A percentile compares a stretch with the other conserved stretches of the same genome.
Conservation (phyloP, 2,888 invertebrate genomes). For the Apeira syringaria region DNA sequence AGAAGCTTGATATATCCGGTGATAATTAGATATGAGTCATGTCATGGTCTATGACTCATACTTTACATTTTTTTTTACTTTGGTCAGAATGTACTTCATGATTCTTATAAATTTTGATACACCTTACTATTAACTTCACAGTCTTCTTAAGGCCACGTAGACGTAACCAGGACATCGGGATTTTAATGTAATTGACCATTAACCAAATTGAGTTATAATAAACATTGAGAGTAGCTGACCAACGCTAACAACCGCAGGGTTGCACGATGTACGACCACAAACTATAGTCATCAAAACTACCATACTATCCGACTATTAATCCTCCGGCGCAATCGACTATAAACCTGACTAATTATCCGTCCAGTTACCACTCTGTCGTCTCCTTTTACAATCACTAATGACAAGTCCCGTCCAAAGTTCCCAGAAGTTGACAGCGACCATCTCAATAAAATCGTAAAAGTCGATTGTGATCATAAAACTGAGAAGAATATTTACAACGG, state of each 20-base stretch:
- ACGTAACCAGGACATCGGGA: too few relatives aligned
- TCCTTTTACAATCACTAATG: slow-evolving; percentile 73
- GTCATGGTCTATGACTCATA: too few relatives aligned
- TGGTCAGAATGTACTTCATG: too few relatives aligned
- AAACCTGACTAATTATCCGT: slow-evolving; percentile 60
- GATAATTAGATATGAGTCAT: too few relatives aligned
- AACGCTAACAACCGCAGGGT: slow-evolving; percentile 9
- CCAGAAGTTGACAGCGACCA: slow-evolving; percentile 72
- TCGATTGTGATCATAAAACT: slow-evolving; percentile 69
- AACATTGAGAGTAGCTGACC: slow-evolving; percentile 8
- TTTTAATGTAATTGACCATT: too few relatives aligned
- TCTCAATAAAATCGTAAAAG: slow-evolving; percentile 74
- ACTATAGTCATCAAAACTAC: slow-evolving; percentile 33
- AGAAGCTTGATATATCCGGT: too few relatives aligned
- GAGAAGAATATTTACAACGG: slow-evolving; percentile 44
- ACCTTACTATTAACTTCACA: too few relatives aligned
- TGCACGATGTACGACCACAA: slow-evolving; percentile 8
- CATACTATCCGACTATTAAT: slow-evolving; percentile 26
- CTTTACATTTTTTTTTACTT: too few relatives aligned
- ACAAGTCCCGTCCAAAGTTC: slow-evolving; percentile 59
- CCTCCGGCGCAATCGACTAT: slow-evolving; percentile 36
- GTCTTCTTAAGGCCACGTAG: too few relatives aligned
- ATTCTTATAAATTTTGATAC: too few relatives aligned
- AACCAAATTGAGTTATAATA: too few relatives aligned
- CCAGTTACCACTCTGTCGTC: slow-evolving; percentile 76